Evolutionary conservation across 2,113 vertebrate genomes (phyloP).

Genomic region (Colossoma macropomum): DNA sequence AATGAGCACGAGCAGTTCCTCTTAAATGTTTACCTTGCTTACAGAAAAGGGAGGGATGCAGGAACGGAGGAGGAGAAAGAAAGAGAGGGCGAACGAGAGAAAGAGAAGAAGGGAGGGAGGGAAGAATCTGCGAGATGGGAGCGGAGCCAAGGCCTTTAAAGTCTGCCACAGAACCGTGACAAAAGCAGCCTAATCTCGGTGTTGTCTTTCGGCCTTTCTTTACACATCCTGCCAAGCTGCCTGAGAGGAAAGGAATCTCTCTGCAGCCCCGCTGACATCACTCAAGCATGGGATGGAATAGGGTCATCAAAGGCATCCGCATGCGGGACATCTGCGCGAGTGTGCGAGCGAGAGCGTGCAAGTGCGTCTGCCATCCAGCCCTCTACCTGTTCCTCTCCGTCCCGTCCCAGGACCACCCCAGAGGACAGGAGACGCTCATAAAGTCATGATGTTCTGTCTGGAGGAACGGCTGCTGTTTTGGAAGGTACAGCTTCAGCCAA

Average conservation of each 20-base stretch:
- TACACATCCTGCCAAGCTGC: conserved; percentile 74
- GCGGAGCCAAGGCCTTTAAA: conserved; percentile 82
- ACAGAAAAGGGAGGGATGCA: conserved; percentile 70
- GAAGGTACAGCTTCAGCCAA: too few species aligned
- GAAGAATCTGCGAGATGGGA: conserved; percentile 82
- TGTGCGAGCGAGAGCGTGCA: conserved; percentile 25
- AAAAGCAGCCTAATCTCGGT: conserved; percentile 86
- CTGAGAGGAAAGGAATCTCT: conserved; percentile 74
- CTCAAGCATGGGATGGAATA: conserved; percentile 64
- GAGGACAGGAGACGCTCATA: conserved; percentile 46
- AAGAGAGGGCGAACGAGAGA: conserved; percentile 65
- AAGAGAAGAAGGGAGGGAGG: conserved; percentile 4
- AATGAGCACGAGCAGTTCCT: conserved; percentile 38
- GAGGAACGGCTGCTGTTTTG: too few species aligned
- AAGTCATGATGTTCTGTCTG: too few species aligned
- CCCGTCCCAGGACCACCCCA: conserved; percentile 52
- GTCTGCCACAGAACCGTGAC: conserved; percentile 84
- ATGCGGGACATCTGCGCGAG: conserved; percentile 64
- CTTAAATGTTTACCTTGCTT: conserved; percentile 71
- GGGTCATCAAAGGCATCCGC: conserved; percentile 60
- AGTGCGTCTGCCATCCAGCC: conserved; percentile 40
- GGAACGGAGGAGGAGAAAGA: conserved; percentile 66
- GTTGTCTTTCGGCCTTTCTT: conserved; percentile 83
- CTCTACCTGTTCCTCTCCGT: conserved; percentile 66
- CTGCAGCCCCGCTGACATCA: conserved; percentile 73